Conservation (phyloP, 2,888 invertebrate species). For the Troides helena region DNA sequence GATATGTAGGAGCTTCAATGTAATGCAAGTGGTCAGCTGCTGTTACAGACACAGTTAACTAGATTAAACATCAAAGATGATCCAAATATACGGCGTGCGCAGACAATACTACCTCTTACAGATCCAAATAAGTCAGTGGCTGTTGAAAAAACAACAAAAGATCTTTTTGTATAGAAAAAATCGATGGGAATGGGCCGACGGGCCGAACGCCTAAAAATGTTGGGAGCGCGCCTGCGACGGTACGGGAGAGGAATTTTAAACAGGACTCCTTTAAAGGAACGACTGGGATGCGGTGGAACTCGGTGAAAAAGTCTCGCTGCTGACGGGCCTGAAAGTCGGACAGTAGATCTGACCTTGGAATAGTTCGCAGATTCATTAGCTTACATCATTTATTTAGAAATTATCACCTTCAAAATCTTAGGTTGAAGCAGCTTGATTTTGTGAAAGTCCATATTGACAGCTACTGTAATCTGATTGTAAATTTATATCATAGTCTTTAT, state of each 20-base stretch:
- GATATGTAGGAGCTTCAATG: too few relatives aligned
- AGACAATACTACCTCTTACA: slow-evolving; percentile 17
- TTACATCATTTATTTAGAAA: too few relatives aligned
- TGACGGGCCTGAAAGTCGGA: slow-evolving; percentile 43
- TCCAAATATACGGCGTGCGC: slow-evolving; percentile 14
- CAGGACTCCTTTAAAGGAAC: slow-evolving; percentile 64
- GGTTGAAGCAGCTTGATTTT: too few relatives aligned
- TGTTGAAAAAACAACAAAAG: slow-evolving; percentile 46
- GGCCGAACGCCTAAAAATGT: slow-evolving; percentile 70
- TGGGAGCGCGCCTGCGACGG: slow-evolving; percentile 56
- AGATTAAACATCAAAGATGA: slow-evolving; percentile 3
- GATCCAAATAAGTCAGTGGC: slow-evolving; percentile 37
- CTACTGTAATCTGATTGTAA: too few relatives aligned
- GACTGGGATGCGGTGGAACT: slow-evolving; percentile 50
- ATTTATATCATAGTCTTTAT: too few relatives aligned
- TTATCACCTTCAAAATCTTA: too few relatives aligned
- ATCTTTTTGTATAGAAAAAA: slow-evolving; percentile 46
- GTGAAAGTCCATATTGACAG: too few relatives aligned
- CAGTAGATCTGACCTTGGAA: slow-evolving; percentile 37
- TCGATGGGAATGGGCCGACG: slow-evolving; percentile 60
- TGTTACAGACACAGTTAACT: neutral
- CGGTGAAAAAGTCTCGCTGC: slow-evolving; percentile 47
- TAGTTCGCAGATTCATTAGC: slow-evolving; percentile 24
- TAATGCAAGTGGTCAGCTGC: too few relatives aligned
- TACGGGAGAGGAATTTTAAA: slow-evolving; percentile 75